phyloP scores from a whole-genome alignment of 2,797 vertebrate species.

The Micropoecilia bifurca region DNA sequence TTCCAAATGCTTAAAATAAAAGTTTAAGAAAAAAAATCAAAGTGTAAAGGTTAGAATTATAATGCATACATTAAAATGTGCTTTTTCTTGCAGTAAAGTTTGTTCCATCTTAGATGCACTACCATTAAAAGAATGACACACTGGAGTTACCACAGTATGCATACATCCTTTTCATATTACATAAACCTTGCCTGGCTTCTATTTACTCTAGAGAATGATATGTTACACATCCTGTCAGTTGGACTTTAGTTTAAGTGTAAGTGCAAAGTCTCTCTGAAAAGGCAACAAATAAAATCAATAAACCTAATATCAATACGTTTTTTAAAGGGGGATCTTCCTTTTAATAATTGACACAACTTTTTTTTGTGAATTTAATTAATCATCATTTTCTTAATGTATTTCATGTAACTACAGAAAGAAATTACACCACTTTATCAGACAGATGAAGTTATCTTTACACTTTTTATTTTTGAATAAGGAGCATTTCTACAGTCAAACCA shows the following conservation, averaged over 20 bases:
- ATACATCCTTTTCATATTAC: not conserved
- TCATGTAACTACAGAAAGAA: not conserved
- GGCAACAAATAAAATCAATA: slow-evolving; percentile 64
- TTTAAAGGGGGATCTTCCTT: slow-evolving; percentile 46
- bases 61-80: not conserved
- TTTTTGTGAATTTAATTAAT: not conserved
- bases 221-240: slow-evolving; percentile 39
- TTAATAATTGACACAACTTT: slow-evolving; percentile 29
- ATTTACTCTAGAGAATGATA: not conserved
- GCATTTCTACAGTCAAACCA: not conserved
- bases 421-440: not conserved
- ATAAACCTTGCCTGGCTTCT: not conserved
- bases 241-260: slow-evolving; percentile 68
- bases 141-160: not conserved
- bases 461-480: not conserved
- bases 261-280: slow-evolving; percentile 65
- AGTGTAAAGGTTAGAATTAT: not conserved
- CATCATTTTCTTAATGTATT: not conserved
- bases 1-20: not conserved
- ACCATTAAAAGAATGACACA: not conserved
- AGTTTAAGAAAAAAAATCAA: not conserved
- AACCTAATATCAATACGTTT: slow-evolving; percentile 64
- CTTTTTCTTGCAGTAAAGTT: not conserved
- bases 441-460: not conserved
- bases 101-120: not conserved